These are phyloP conservation scores for Protosalanx chinensis DNA, from an alignment of 2,797 vertebrate genomes.

Conservation along the genomic window DNA sequence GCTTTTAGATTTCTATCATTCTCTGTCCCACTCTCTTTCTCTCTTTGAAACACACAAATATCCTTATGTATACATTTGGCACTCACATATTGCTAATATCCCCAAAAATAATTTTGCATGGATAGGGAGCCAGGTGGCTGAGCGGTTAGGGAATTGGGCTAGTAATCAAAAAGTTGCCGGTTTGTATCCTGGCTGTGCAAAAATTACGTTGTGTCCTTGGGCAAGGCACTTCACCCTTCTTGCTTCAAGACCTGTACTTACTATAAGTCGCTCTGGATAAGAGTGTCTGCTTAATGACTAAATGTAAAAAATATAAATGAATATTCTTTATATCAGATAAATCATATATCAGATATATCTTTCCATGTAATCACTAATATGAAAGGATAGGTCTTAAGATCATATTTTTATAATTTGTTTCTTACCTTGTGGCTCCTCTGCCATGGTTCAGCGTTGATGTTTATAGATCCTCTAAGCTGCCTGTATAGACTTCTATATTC, in stretches of 20 bases:
- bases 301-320: neutral
- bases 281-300: too few species aligned
- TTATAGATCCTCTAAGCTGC: constrained; percentile 7
- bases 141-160: too few species aligned
- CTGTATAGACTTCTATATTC: constrained; percentile 17
- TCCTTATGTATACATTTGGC: neutral
- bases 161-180: too few species aligned
- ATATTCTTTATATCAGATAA: neutral
- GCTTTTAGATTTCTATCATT: neutral
- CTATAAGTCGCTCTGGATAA: too few species aligned
- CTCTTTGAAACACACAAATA: constrained; percentile 2
- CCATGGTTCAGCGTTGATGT: constrained; percentile 9
- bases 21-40: neutral
- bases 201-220: too few species aligned
- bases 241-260: too few species aligned
- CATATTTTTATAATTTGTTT: neutral
- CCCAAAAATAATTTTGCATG: too few species aligned
- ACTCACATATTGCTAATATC: neutral
- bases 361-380: too few species aligned
- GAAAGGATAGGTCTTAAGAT: neutral
- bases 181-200: too few species aligned
- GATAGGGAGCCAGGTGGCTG: too few species aligned
- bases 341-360: neutral
- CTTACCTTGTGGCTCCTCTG: constrained; percentile 24
- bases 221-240: too few species aligned